phyloP scores from a whole-genome alignment of 2,888 invertebrate species.

The Rotaria sp. region DNA sequence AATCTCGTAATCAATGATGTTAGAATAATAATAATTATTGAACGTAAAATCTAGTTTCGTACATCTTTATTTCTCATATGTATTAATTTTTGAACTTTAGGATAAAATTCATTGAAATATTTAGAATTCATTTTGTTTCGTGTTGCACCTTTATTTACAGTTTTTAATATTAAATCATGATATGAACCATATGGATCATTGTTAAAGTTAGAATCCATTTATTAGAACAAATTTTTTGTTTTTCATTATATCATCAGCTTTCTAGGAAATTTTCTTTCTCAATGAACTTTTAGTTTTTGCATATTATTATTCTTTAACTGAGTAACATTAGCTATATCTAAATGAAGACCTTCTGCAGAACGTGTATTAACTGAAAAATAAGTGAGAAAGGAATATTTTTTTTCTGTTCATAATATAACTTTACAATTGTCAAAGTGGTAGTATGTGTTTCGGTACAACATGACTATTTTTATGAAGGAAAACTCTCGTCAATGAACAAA shows the following conservation, averaged over 20 bases:
- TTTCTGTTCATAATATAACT: too few species aligned
- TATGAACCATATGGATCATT: slow-evolving; percentile 97
- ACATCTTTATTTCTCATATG: slow-evolving; percentile 42
- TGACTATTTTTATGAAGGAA: too few species aligned
- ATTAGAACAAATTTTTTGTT: slow-evolving; percentile 83
- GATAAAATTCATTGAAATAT: too few species aligned
- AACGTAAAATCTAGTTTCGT: slow-evolving; percentile 71
- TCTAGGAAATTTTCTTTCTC: not conserved
- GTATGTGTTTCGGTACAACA: too few species aligned
- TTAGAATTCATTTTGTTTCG: slow-evolving; percentile 45
- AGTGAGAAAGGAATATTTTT: too few species aligned
- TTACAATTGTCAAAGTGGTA: too few species aligned
- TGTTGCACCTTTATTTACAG: slow-evolving; percentile 78
- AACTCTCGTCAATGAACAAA: too few species aligned
- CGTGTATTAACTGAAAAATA: not conserved
- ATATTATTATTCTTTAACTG: not conserved
- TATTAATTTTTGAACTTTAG: not conserved
- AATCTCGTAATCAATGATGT: slow-evolving; percentile 92
- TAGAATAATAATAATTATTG: slow-evolving; percentile 89
- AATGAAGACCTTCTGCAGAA: not conserved
- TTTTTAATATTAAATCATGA: slow-evolving; percentile 92
- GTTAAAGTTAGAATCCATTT: slow-evolving; percentile 94
- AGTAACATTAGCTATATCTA: not conserved
- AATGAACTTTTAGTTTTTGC: not conserved
- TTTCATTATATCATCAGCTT: slow-evolving; percentile 95